A percentile compares a stretch with the other conserved stretches of the same genome.
Evolutionary conservation across 2,797 vertebrate genomes (phyloP).

Genomic region (Danio choprae): DNA sequence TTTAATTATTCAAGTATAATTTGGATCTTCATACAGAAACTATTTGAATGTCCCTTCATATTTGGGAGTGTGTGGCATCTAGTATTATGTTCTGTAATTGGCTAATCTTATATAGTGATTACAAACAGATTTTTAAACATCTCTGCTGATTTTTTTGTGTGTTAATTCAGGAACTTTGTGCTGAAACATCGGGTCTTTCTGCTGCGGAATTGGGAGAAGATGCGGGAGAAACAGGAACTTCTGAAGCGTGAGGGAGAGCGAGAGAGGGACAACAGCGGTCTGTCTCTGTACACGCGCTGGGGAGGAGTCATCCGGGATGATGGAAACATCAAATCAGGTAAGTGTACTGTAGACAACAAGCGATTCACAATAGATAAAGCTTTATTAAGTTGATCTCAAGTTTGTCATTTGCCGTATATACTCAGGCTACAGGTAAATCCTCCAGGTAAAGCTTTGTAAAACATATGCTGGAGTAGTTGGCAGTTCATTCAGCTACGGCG

Average conservation of each 20-base stretch:
- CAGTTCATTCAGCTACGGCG: too few species aligned
- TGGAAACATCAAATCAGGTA: slow-evolving; percentile 97
- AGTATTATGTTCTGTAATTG: not conserved
- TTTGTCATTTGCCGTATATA: not conserved
- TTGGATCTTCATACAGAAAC: too few species aligned
- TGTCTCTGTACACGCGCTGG: slow-evolving; percentile 91
- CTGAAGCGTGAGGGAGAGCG: slow-evolving; percentile 86
- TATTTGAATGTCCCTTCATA: too few species aligned
- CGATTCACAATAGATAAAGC: not conserved
- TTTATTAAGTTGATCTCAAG: not conserved
- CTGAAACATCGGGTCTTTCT: slow-evolving; percentile 95
- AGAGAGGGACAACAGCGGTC: slow-evolving; percentile 77
- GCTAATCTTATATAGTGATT: not conserved
- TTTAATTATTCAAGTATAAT: too few species aligned
- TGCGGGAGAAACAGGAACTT: slow-evolving; percentile 93
- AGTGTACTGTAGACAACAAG: slow-evolving; percentile 29
- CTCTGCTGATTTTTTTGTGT: not conserved
- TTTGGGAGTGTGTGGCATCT: too few species aligned
- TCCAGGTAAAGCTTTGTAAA: not conserved
- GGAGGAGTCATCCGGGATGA: slow-evolving; percentile 93
- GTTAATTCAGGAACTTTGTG: slow-evolving; percentile 90
- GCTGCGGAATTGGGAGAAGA: slow-evolving; percentile 96
- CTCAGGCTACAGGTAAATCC: not conserved
- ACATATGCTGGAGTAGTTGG: too few species aligned
- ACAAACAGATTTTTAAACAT: not conserved